A percentile compares a stretch with the other conserved stretches of the same genome.
Evolutionary conservation across 2,888 invertebrate species (phyloP).

Genomic region (Stenodera caucasica): DNA sequence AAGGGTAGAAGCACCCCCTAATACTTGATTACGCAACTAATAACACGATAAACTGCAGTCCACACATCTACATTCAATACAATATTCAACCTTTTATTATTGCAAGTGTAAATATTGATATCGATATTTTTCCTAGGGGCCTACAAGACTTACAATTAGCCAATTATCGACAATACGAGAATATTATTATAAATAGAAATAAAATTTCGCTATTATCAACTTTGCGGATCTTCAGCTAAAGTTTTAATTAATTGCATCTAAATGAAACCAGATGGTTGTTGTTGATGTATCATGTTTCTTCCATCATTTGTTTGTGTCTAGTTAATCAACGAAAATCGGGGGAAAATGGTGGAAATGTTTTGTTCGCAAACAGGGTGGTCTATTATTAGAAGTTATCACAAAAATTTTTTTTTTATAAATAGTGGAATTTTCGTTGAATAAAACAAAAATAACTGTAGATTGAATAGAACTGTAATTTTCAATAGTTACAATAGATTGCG

Average conservation of each 20-base stretch:
- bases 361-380: not conserved
- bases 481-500: constrained; percentile 36
- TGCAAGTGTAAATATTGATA: constrained; percentile 6
- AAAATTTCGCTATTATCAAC: not conserved
- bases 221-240: not conserved
- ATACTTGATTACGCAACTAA: constrained; percentile 54
- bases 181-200: not conserved
- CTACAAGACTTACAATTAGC: not conserved
- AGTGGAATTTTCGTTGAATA: not conserved
- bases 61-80: constrained; percentile 34
- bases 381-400: no score
- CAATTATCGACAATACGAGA: not conserved
- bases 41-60: constrained; percentile 48
- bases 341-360: not conserved
- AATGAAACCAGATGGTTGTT: not conserved
- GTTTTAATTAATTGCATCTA: constrained; percentile 5
- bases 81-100: constrained; percentile 1
- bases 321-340: not conserved
- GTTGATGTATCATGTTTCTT: constrained; percentile 1
- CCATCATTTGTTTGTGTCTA: constrained; percentile 5
- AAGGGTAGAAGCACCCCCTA: constrained; percentile 29
- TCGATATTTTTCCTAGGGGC: not conserved
- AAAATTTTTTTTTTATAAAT: no score
- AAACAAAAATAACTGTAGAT: constrained; percentile 6
- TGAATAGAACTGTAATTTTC: constrained; percentile 43